Evolutionary conservation across 2,797 vertebrate genomes (phyloP), one percentile per base, ranked within the genome.

Genomic region (Champsocephalus gunnari): DNA sequence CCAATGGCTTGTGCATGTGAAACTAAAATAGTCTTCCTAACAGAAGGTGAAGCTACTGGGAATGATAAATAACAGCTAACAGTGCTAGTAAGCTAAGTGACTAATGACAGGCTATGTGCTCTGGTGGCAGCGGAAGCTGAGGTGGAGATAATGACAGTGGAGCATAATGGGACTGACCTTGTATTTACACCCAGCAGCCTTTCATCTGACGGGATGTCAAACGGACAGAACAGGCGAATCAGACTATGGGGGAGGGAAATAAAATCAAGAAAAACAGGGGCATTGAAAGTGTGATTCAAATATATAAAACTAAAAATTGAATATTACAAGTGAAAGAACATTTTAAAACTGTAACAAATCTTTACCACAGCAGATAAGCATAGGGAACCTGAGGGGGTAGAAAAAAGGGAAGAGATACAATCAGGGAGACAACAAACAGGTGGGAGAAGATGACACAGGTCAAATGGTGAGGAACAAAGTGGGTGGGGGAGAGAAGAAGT

Each of bases 101-200:
- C 71, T 92, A 93, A 93, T 92, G 81, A 93, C 82, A 93, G 87
- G 78, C 85, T 80, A 24, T 65, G 79, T 38, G 71, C 64, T 74
- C 81, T 66, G 74, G 79, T 86, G 71, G 85, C 80, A 83, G 89
- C 91, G 91, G 93, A 94, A 94, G 82, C 92, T 75, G 69, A 84
- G 76, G 85, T 79, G 87, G 75, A 77, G 88, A 66, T 94, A 94
- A 94, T 95, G 86, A 94, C 87, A 93, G 92, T 91, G 88, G 71
- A 77, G 81, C 63, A 48, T 86, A 86, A 87, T 88, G 86, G 86
- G 81, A 64, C 88, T 92, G 93, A 93, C 89, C 92, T 90, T 93
- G 88, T 93, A 92, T 92, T 94, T 94, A 93, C 90, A 85, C 69
- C 16, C 61, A 67, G 73, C 73, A 74, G 83, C 80, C 92, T 94